Conservation (phyloP, 2,113 vertebrate species). For the Rhabdomys dilectus region DNA sequence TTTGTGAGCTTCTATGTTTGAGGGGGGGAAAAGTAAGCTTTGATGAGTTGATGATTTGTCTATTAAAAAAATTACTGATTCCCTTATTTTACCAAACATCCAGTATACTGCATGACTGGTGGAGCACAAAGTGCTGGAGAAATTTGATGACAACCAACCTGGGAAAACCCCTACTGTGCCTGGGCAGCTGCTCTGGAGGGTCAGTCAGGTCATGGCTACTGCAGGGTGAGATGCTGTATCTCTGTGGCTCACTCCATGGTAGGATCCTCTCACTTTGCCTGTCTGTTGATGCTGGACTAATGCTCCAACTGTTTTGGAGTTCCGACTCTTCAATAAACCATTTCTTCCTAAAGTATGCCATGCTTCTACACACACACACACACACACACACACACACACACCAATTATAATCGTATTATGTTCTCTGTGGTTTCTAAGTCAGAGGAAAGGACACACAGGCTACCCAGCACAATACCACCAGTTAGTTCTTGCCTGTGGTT, state of each 20-base stretch:
- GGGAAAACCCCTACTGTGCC: neutral
- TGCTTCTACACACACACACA: too few relatives aligned
- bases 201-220: neutral
- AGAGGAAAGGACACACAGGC: neutral
- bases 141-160: neutral
- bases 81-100: neutral
- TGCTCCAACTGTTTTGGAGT: neutral
- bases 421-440: neutral
- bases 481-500: neutral
- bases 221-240: neutral
- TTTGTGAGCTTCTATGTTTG: neutral
- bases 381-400: too few relatives aligned
- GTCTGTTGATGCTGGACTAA: neutral
- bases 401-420: neutral
- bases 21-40: neutral
- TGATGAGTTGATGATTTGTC: neutral
- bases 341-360: too few relatives aligned
- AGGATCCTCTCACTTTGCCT: neutral
- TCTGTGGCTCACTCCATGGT: neutral
- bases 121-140: neutral
- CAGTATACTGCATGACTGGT: neutral
- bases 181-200: neutral
- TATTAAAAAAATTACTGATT: neutral
- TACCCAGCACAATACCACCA: neutral
- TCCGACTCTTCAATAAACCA: neutral